These are phyloP conservation scores for Drosophila helvetica DNA, from an alignment of 2,888 invertebrate species.

Conservation along the genomic window DNA sequence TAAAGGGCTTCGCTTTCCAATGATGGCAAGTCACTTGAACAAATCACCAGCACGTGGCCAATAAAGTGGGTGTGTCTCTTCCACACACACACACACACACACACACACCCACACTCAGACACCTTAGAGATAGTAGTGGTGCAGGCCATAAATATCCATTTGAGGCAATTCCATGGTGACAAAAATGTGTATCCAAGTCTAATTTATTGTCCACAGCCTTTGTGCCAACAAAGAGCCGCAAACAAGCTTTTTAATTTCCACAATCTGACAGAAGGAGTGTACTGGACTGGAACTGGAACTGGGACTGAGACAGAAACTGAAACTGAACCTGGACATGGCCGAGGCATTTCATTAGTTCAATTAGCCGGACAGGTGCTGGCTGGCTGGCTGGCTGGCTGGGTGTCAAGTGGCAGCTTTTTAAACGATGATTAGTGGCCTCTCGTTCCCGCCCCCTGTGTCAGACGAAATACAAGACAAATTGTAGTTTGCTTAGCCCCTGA, in stretches of 20 bases:
- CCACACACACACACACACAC: constrained; percentile 7
- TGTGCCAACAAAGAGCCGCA: constrained; percentile 54
- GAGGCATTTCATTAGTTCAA: constrained; percentile 78
- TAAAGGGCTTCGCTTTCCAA: constrained; percentile 26
- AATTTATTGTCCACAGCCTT: constrained; percentile 71
- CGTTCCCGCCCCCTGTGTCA: constrained; percentile 34
- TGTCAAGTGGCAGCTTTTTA: constrained; percentile 61
- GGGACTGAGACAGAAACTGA: constrained; percentile 2
- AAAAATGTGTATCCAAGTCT: constrained; percentile 65
- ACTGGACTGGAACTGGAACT: neutral
- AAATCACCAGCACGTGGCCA: constrained; percentile 52
- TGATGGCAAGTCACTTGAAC: constrained; percentile 31
- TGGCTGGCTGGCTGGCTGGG: constrained; percentile 34
- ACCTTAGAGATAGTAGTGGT: constrained; percentile 7
- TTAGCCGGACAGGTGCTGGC: constrained; percentile 55
- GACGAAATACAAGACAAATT: constrained; percentile 73
- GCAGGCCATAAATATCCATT: constrained; percentile 72
- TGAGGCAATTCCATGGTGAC: constrained; percentile 72
- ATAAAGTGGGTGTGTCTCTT: constrained; percentile 22
- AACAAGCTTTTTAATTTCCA: constrained; percentile 69
- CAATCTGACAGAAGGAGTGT: constrained; percentile 15
- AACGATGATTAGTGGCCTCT: constrained; percentile 72
- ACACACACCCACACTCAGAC: constrained; percentile 2
- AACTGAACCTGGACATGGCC: constrained; percentile 33
- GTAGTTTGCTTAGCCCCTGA: constrained; percentile 60